Evolutionary conservation across 2,797 vertebrate species (phyloP).

Genomic region (Cyprinodon diabolis): DNA sequence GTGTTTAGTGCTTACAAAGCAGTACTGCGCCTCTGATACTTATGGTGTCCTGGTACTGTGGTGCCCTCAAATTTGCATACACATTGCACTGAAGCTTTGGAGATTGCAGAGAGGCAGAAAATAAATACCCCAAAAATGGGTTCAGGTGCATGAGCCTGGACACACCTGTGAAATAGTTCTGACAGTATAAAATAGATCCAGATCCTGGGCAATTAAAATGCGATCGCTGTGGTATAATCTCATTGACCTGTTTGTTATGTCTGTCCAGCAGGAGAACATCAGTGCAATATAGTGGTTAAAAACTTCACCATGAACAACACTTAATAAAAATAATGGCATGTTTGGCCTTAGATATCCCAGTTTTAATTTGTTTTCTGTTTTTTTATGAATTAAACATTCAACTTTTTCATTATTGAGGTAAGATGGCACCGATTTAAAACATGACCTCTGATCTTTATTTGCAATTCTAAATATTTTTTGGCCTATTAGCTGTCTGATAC

Average conservation of each 20-base stretch:
- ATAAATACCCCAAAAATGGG: constrained; percentile 69
- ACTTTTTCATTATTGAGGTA: constrained; percentile 8
- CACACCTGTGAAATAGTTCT: constrained; percentile 51
- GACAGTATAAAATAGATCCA: constrained; percentile 42
- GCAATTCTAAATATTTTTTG: constrained; percentile 40
- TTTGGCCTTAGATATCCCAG: constrained; percentile 38
- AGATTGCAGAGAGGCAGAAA: constrained; percentile 63
- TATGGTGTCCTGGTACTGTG: constrained; percentile 65
- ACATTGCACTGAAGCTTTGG: constrained; percentile 67
- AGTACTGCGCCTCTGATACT: constrained; percentile 65
- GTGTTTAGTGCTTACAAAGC: constrained; percentile 78
- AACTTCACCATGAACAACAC: constrained; percentile 43
- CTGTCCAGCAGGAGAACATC: constrained; percentile 46
- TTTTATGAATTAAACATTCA: constrained; percentile 11
- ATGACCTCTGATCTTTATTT: constrained; percentile 29
- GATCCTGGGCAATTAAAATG: constrained; percentile 54
- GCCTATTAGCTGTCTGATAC: constrained; percentile 30
- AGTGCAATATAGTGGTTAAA: constrained; percentile 37
- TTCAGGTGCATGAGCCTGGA: constrained; percentile 65
- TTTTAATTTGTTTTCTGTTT: constrained; percentile 34
- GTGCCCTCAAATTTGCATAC: constrained; percentile 74
- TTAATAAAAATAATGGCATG: constrained; percentile 38
- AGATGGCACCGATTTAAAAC: constrained; percentile 30
- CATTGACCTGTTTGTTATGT: constrained; percentile 51
- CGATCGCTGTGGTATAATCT: constrained; percentile 52